Evolutionary conservation across 92 coral and sea anemone species (phyloP).

Genomic region (Epizoanthus ramosus): DNA sequence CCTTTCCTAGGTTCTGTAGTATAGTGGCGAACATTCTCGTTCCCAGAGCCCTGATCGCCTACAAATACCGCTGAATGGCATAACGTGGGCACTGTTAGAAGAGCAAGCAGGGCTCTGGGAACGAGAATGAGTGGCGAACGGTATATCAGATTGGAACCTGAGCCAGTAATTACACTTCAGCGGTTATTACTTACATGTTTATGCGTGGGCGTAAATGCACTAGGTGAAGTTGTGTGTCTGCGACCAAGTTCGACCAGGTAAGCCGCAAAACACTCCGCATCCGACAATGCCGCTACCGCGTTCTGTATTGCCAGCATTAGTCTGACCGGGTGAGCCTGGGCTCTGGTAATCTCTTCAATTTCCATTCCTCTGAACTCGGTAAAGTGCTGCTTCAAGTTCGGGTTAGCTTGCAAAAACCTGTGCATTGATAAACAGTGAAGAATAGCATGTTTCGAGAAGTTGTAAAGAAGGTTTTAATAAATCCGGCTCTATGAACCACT

Average conservation of each 20-base stretch:
- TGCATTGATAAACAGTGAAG: no score
- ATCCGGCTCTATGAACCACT: no score
- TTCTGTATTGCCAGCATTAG: conserved; percentile 60
- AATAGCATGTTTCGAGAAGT: no score
- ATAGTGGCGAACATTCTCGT: no score
- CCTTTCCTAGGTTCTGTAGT: no score
- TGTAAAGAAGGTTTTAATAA: no score
- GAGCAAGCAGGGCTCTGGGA: no score
- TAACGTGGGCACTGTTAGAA: no score
- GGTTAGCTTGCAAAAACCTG: conserved; percentile 54
- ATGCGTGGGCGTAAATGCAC: conserved; percentile 14
- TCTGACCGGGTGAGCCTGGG: conserved; percentile 61
- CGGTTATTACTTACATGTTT: conserved; percentile 45
- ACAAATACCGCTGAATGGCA: no score
- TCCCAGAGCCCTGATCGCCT: no score
- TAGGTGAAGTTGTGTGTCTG: conserved; percentile 31
- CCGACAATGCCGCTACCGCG: conserved; percentile 57
- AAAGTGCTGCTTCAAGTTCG: conserved; percentile 47
- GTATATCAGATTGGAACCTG: no score
- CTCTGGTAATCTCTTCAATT: conserved; percentile 37
- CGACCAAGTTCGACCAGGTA: conserved; percentile 60
- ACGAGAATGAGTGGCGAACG: no score
- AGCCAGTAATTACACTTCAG: background rate
- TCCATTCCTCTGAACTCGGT: conserved; percentile 50
- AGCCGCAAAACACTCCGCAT: conserved; percentile 56